phyloP scores from a whole-genome alignment of 2,888 invertebrate genomes.

The Pachycephus smyrnensis region DNA sequence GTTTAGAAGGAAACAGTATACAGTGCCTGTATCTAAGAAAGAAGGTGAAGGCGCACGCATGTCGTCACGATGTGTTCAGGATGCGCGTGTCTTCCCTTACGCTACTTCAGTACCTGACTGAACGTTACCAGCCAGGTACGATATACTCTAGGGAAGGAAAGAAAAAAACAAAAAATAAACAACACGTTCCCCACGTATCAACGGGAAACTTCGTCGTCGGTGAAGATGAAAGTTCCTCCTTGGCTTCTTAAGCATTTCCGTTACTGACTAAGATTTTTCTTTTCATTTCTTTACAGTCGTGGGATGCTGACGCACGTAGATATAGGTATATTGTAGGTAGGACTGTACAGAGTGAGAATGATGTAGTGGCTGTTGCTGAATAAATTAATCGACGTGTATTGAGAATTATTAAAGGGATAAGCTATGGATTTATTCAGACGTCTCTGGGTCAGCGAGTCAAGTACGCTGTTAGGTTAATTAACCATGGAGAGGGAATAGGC shows the following conservation, averaged over 20 bases:
- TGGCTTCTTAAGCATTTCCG: neutral
- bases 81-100: constrained; percentile 64
- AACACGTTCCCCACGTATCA: neutral
- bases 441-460: constrained; percentile 39
- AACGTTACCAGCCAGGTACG: constrained; percentile 3
- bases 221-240: neutral
- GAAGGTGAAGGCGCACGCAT: constrained; percentile 43
- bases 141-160: neutral
- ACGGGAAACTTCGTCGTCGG: neutral
- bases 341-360: neutral
- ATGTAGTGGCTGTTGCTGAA: neutral
- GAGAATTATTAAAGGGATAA: neutral
- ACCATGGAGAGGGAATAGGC: neutral
- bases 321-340: neutral
- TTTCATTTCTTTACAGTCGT: neutral
- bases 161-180: neutral
- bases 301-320: neutral
- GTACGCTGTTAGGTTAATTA: constrained; percentile 22
- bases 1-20: constrained; percentile 9
- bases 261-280: neutral
- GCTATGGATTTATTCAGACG: neutral
- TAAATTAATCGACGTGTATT: neutral
- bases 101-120: constrained; percentile 3
- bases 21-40: constrained; percentile 7
- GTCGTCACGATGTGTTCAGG: constrained; percentile 63